Evolutionary conservation across 2,888 invertebrate genomes (phyloP).

Genomic region (Heliconius aoede): DNA sequence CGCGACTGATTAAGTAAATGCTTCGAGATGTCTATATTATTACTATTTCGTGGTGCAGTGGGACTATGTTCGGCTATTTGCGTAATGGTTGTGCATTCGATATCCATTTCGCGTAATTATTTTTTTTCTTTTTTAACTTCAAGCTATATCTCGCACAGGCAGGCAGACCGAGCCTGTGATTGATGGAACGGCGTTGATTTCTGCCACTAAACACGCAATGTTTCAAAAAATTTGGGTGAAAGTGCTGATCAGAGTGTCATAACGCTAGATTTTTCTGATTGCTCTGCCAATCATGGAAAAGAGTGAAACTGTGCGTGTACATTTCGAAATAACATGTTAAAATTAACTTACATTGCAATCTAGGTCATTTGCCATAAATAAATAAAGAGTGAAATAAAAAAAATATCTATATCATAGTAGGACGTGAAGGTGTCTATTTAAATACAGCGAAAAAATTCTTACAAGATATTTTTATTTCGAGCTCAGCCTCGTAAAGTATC

Average conservation of each 20-base stretch:
- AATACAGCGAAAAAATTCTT: slow-evolving; percentile 15
- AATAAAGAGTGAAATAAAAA: not conserved
- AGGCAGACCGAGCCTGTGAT: no score
- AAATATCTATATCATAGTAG: not conserved
- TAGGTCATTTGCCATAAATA: slow-evolving; percentile 1
- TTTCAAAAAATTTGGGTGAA: not conserved
- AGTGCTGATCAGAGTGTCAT: not conserved
- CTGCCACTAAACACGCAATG: no score
- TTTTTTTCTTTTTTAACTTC: no score
- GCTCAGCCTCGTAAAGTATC: slow-evolving; percentile 16
- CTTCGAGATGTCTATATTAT: not conserved
- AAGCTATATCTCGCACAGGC: no score
- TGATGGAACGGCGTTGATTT: no score
- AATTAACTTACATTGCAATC: slow-evolving; percentile 12
- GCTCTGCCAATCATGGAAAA: not conserved
- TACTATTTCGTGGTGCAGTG: no score
- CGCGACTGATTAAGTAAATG: slow-evolving; percentile 18
- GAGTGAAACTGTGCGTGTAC: not conserved
- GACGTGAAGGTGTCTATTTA: slow-evolving; percentile 7
- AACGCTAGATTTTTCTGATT: not conserved
- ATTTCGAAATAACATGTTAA: not conserved
- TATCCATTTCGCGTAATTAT: no score
- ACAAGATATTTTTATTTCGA: slow-evolving; percentile 30
- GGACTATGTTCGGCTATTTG: no score
- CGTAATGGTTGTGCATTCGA: no score